Conservation (phyloP, 2,797 vertebrate genomes). For the Ataeniobius toweri region DNA sequence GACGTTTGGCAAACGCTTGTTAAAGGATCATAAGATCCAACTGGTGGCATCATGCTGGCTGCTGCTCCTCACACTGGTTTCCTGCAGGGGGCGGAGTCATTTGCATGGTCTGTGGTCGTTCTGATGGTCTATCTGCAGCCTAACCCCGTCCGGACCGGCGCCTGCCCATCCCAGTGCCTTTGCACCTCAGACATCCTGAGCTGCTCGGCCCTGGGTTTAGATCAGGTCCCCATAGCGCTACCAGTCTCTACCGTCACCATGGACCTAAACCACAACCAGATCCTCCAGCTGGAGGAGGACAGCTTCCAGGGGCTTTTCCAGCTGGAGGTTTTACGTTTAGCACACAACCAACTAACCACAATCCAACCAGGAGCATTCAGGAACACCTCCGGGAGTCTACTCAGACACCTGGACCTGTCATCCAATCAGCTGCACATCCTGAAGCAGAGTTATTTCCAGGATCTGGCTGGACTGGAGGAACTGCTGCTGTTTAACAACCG, state of each 20-base stretch:
- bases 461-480: slow-evolving; percentile 82
- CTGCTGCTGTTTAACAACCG: slow-evolving; percentile 91
- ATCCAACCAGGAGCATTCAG: slow-evolving; percentile 80
- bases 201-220: slow-evolving; percentile 81
- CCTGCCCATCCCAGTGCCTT: slow-evolving; percentile 81
- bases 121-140: slow-evolving; percentile 66
- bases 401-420: slow-evolving; percentile 90
- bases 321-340: slow-evolving; percentile 81
- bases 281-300: slow-evolving; percentile 73
- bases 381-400: slow-evolving; percentile 74
- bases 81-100: slow-evolving; percentile 45
- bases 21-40: slow-evolving; percentile 26
- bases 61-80: slow-evolving; percentile 16
- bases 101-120: slow-evolving; percentile 26
- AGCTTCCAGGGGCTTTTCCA: slow-evolving; percentile 81
- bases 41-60: slow-evolving; percentile 62
- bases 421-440: slow-evolving; percentile 84
- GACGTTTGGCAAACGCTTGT: slow-evolving; percentile 3
- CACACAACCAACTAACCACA: slow-evolving; percentile 82
- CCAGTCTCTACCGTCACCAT: slow-evolving; percentile 78
- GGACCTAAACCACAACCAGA: slow-evolving; percentile 90
- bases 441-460: slow-evolving; percentile 83
- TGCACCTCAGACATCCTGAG: slow-evolving; percentile 90
- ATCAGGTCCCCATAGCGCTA: slow-evolving; percentile 72
- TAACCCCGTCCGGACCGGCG: background rate